Percentiles rank a stretch among this genome's conserved stretches.
These are phyloP conservation scores for Bujurquina vittata DNA, from an alignment of 2,113 vertebrate species.

Conservation along the genomic window DNA sequence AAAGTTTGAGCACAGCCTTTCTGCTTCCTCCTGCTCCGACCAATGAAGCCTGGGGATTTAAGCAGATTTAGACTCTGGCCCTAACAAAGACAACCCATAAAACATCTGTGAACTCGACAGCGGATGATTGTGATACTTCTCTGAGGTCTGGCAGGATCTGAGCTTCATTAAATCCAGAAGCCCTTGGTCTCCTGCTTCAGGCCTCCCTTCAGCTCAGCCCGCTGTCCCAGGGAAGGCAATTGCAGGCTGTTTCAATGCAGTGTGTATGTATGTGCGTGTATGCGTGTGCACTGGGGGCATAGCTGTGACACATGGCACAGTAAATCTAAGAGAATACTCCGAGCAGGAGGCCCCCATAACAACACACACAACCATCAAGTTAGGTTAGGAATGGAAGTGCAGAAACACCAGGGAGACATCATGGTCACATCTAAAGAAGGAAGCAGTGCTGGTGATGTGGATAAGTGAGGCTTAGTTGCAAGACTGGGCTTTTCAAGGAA, in stretches of 20 bases:
- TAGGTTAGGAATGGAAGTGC: conserved; percentile 1
- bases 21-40: conserved; percentile 10
- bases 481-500: neutral
- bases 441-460: neutral
- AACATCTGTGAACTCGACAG: conserved; percentile 59
- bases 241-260: neutral
- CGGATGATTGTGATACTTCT: conserved; percentile 65
- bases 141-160: conserved; percentile 60
- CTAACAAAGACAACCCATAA: conserved; percentile 67
- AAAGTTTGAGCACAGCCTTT: conserved; percentile 13
- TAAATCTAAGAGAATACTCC: conserved; percentile 48
- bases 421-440: neutral
- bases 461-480: neutral
- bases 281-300: conserved; percentile 12
- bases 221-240: conserved; percentile 8
- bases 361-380: conserved; percentile 20
- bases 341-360: conserved; percentile 18
- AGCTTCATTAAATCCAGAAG: conserved; percentile 73
- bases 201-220: conserved; percentile 22
- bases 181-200: conserved; percentile 33
- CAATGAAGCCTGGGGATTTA: conserved; percentile 41
- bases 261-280: neutral
- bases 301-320: conserved; percentile 45
- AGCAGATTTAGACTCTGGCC: conserved; percentile 50
- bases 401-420: conserved; percentile 8